Conservation (phyloP, 2,113 vertebrate genomes). For the Carollia perspicillata region DNA sequence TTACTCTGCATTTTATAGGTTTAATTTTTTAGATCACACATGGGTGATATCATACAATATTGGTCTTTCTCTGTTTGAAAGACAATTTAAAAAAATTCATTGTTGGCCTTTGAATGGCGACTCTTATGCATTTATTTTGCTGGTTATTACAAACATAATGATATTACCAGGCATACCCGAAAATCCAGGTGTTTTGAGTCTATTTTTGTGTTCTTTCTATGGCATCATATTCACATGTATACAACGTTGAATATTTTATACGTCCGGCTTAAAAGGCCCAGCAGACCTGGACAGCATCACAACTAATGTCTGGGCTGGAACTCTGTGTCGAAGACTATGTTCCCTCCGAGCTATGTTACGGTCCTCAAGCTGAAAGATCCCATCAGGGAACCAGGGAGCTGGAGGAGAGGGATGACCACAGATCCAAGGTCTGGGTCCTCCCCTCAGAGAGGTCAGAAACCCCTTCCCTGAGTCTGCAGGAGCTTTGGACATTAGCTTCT, state of each 20-base stretch:
- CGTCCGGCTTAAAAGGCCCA: neutral
- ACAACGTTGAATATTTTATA: neutral
- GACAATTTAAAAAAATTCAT: neutral
- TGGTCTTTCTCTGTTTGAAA: neutral
- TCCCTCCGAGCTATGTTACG: neutral
- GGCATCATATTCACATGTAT: neutral
- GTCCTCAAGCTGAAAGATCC: neutral
- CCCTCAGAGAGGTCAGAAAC: neutral
- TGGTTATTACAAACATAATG: neutral
- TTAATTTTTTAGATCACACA: neutral
- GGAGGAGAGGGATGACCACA: neutral
- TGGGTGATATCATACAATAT: neutral
- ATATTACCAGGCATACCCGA: neutral
- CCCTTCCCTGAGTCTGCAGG: no score
- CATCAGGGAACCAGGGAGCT: neutral
- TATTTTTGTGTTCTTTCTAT: neutral
- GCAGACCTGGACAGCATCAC: neutral
- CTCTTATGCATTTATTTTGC: neutral
- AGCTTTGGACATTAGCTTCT: neutral
- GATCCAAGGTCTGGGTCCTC: neutral
- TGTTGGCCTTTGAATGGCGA: neutral
- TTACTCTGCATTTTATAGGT: neutral
- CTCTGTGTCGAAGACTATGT: rapidly evolving
- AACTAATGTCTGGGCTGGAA: neutral
- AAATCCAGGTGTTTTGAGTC: neutral